Percentiles rank a stretch among this genome's conserved stretches.
These are phyloP conservation scores for Barnardius zonarius DNA, from an alignment of 2,113 vertebrate genomes.

Conservation along the genomic window DNA sequence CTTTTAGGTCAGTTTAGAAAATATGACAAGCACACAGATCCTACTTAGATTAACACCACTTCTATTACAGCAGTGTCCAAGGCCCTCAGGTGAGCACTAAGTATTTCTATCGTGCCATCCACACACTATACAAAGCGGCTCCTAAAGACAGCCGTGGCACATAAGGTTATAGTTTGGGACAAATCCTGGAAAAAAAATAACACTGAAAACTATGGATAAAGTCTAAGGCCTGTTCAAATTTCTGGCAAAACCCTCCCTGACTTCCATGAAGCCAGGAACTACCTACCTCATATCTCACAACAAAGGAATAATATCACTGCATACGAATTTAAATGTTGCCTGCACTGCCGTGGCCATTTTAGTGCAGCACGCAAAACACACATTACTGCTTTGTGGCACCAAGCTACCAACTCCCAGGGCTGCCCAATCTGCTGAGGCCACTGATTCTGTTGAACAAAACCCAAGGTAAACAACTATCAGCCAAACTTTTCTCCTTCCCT, in stretches of 20 bases:
- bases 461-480: conserved; percentile 33
- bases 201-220: neutral
- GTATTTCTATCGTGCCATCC: neutral
- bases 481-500: conserved; percentile 24
- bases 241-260: neutral
- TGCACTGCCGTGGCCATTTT: neutral
- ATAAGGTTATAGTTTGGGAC: neutral
- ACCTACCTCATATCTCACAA: neutral
- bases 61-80: neutral
- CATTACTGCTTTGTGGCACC: rapidly evolving
- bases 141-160: neutral
- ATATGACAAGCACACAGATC: neutral
- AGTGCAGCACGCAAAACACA: neutral
- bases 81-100: neutral
- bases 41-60: neutral
- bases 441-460: neutral
- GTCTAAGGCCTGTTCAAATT: neutral
- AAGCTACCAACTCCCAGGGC: neutral
- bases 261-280: neutral
- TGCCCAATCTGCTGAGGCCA: neutral
- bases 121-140: rapidly evolving
- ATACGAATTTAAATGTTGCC: neutral
- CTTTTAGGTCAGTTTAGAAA: neutral
- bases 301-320: neutral
- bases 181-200: conserved; percentile 8